A percentile compares a stretch with the other conserved stretches of the same genome.
phyloP scores from a whole-genome alignment of 2,888 invertebrate genomes.

The Xylota segnis region DNA sequence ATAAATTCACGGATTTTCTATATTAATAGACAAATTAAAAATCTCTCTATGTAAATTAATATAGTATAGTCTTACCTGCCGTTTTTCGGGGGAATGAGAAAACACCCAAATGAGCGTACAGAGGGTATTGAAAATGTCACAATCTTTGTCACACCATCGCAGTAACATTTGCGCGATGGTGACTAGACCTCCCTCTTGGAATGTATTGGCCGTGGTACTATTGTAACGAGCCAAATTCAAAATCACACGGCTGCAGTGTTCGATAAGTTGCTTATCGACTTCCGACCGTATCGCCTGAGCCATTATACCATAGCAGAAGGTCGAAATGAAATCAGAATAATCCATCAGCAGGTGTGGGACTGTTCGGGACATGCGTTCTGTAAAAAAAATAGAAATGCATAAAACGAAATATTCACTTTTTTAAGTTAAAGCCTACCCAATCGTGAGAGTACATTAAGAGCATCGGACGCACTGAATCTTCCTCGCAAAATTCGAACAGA shows the following conservation, averaged over 20 bases:
- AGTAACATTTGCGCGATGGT: conserved; percentile 88
- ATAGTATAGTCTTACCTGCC: conserved; percentile 78
- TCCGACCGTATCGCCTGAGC: conserved; percentile 84
- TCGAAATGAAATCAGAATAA: conserved; percentile 83
- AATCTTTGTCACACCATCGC: conserved; percentile 89
- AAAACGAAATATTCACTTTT: neutral
- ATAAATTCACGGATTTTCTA: conserved; percentile 83
- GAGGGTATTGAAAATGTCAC: conserved; percentile 87
- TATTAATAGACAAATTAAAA: conserved; percentile 23
- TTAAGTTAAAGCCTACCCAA: conserved; percentile 79
- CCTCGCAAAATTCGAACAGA: conserved; percentile 82
- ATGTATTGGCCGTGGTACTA: conserved; percentile 87
- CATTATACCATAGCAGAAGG: conserved; percentile 84
- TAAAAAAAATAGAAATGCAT: conserved; percentile 31
- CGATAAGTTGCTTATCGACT: conserved; percentile 84
- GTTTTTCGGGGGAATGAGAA: conserved; percentile 83
- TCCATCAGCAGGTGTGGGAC: conserved; percentile 83
- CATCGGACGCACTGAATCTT: conserved; percentile 81
- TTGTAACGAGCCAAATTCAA: conserved; percentile 89
- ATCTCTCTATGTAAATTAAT: neutral
- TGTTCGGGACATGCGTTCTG: conserved; percentile 83
- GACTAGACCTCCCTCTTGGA: conserved; percentile 87
- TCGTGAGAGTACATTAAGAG: conserved; percentile 80
- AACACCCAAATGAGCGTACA: conserved; percentile 89
- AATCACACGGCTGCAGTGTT: conserved; percentile 85